These are phyloP conservation scores for Takifugu rubripes DNA, from an alignment of 2,797 vertebrate genomes.

Conservation along the genomic window DNA sequence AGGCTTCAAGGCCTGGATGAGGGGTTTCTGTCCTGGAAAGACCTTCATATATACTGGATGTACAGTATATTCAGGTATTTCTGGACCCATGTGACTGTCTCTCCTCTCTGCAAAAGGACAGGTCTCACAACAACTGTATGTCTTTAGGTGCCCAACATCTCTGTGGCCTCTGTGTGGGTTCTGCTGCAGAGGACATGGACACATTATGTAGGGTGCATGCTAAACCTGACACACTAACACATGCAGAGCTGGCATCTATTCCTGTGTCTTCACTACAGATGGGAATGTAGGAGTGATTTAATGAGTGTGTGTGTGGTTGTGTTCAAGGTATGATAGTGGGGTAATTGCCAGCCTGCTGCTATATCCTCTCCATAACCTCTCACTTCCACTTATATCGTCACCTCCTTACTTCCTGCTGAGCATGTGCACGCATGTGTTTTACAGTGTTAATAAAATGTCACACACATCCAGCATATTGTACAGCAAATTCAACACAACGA, in stretches of 20 bases:
- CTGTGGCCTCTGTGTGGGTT: background rate
- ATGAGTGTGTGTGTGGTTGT: slow-evolving; percentile 36
- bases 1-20: too few species aligned
- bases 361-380: slow-evolving; percentile 57
- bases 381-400: slow-evolving; percentile 55
- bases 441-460: slow-evolving; percentile 45
- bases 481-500: background rate
- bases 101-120: too few species aligned
- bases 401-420: slow-evolving; percentile 49
- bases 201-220: slow-evolving; percentile 4
- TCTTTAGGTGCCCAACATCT: background rate
- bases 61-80: too few species aligned
- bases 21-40: too few species aligned
- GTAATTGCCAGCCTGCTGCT: slow-evolving; percentile 54
- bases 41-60: too few species aligned
- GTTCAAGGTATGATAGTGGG: slow-evolving; percentile 38
- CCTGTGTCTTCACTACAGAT: slow-evolving; percentile 51
- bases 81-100: too few species aligned
- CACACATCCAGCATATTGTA: slow-evolving; percentile 21
- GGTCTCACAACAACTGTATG: too few species aligned
- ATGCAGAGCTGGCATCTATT: slow-evolving; percentile 22
- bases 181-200: background rate
- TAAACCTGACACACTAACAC: slow-evolving; percentile 8
- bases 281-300: slow-evolving; percentile 53
- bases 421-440: slow-evolving; percentile 43